Evolutionary conservation across 2,113 vertebrate species (phyloP), one percentile per base, ranked within the genome.

Genomic region (Turnix velox): DNA sequence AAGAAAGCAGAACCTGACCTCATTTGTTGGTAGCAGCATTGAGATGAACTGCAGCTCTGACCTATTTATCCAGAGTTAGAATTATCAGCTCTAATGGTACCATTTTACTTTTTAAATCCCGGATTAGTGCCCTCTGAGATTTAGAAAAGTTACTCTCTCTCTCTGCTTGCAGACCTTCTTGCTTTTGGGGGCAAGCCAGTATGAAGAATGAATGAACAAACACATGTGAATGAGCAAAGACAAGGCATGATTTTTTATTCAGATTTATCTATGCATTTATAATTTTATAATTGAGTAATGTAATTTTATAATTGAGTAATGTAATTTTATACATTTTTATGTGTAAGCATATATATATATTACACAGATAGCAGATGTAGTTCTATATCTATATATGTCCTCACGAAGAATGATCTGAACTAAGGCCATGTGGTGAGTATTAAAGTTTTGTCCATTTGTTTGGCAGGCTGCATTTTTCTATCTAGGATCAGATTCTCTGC

Each of bases 71-170:
- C 54, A 31, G 90, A 75, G 37, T 22, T 80, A 68, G 66, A 84
- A 78, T 74, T 94, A 61, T 66, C 66, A 94, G 78, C 80, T 84
- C 61, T 87, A 95, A 75, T 54, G 84, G 62, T 72, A 87, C 91
- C 88, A 65, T 92, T 94, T 96, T 61, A 20, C 80, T 93, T 89
- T 72, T 72, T 63, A 59, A 95, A 91, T 94, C 77, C 78, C 3
- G 18, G 84, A 85, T 92, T 94, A 92, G 33, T 24, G 58, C 76
- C 17, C 88, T 91, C 78, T 14, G 77, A 84, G 87, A 65, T 81
- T 84, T 72, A 91, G 57, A 52, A 49, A 92, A 88, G 86, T 92
- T 74, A 18, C 40, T 74, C 14, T 39, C n/a, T n/a, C n/a, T 83
- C 28, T 71, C 68, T 63, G 8, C 7, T 76, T 65, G 33, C 48